Percentiles rank a stretch among this genome's conserved stretches.
phyloP scores from a whole-genome alignment of 2,113 vertebrate species.

The Lathamus discolor region DNA sequence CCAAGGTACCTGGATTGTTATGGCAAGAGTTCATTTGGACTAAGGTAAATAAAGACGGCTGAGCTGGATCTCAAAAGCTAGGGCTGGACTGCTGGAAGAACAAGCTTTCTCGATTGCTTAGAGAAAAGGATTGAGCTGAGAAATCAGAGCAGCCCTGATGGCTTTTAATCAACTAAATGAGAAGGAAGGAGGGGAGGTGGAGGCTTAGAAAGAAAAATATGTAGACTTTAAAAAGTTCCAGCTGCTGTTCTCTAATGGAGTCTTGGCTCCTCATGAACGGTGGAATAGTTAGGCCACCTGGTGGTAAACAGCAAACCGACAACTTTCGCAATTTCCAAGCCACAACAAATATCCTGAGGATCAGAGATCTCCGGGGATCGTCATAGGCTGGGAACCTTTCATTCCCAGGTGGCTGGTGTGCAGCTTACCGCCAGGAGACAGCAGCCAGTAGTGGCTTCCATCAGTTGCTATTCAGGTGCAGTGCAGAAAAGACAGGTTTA shows the following conservation, averaged over 20 bases:
- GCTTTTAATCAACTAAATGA: conserved; percentile 57
- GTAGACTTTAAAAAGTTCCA: conserved; percentile 63
- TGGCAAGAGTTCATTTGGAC: neutral
- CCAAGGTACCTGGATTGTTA: neutral
- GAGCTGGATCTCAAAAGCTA: neutral
- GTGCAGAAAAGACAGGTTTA: neutral
- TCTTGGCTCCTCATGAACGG: neutral
- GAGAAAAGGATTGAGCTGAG: conserved; percentile 19
- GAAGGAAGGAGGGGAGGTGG: conserved; percentile 2
- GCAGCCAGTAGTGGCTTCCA: neutral
- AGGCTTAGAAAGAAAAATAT: conserved; percentile 39
- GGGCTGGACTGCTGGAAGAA: neutral
- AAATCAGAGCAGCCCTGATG: conserved; percentile 36
- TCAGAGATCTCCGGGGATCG: neutral
- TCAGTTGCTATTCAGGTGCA: neutral
- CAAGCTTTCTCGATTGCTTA: neutral
- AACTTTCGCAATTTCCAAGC: neutral
- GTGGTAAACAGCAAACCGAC: conserved; percentile 57
- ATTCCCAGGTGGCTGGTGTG: neutral
- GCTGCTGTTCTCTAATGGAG: conserved; percentile 6
- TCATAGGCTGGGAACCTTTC: neutral
- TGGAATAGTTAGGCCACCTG: conserved; percentile 76
- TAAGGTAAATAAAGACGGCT: neutral
- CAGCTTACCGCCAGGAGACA: neutral
- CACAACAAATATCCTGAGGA: neutral